Conservation (phyloP, 2,113 vertebrate genomes). For the Percina caprodes region DNA sequence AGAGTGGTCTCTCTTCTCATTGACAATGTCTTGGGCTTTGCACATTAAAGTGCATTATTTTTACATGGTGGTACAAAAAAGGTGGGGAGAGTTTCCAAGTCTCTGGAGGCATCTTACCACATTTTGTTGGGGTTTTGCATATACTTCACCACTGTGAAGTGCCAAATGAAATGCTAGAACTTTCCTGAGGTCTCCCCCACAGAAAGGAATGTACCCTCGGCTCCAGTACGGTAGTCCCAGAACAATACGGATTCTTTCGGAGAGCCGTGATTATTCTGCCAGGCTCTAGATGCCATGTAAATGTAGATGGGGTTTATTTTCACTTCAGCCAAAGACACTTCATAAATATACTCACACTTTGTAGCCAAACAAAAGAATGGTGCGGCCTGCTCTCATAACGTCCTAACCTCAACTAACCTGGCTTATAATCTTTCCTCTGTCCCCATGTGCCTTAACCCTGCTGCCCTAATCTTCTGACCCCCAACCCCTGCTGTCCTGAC, state of each 20-base stretch:
- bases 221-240: conserved; percentile 72
- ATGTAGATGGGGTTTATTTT: conserved; percentile 79
- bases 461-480: conserved; percentile 74
- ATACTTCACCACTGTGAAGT: conserved; percentile 49
- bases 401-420: conserved; percentile 64
- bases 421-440: conserved; percentile 60
- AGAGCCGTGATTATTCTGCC: conserved; percentile 71
- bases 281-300: conserved; percentile 71
- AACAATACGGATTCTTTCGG: conserved; percentile 80
- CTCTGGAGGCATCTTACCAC: conserved; percentile 67
- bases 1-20: conserved; percentile 53
- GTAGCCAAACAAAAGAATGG: conserved; percentile 67
- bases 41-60: conserved; percentile 74
- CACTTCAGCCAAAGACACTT: conserved; percentile 71
- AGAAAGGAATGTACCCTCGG: conserved; percentile 76
- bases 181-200: conserved; percentile 78
- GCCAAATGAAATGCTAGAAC: conserved; percentile 80
- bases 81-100: conserved; percentile 52
- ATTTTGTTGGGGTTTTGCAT: conserved; percentile 61
- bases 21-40: conserved; percentile 63
- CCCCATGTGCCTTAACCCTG: conserved; percentile 64
- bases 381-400: conserved; percentile 30
- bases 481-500: conserved; percentile 67
- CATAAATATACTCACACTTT: conserved; percentile 77
- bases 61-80: conserved; percentile 31